Evolutionary conservation across 2,797 vertebrate species (phyloP).

Genomic region (Chlorospingus flavigularis): DNA sequence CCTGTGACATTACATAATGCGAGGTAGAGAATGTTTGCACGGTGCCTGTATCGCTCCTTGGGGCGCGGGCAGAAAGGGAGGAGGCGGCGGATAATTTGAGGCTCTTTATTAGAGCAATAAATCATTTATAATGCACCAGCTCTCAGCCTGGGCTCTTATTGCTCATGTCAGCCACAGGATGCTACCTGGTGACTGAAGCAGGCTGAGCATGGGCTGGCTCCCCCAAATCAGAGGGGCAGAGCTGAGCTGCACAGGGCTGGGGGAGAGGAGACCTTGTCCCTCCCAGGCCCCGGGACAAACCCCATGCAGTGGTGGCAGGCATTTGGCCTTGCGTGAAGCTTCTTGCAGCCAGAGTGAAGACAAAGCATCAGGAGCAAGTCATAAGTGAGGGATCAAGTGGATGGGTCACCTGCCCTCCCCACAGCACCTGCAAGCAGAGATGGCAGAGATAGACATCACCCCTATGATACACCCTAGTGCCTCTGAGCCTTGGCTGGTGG

Average conservation of each 20-base stretch:
- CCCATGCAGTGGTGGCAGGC: background rate
- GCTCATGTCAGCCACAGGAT: slow-evolving; percentile 33
- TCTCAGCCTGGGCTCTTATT: slow-evolving; percentile 51
- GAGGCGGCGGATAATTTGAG: slow-evolving; percentile 63
- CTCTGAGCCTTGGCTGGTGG: background rate
- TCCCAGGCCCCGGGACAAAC: background rate
- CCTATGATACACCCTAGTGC: background rate
- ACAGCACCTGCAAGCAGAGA: background rate
- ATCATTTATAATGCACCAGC: slow-evolving; percentile 68
- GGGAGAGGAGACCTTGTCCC: background rate
- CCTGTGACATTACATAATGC: slow-evolving; percentile 65
- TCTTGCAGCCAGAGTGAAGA: background rate
- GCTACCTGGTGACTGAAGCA: background rate
- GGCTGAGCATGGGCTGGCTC: background rate
- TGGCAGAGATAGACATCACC: background rate
- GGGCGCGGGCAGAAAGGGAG: slow-evolving; percentile 57
- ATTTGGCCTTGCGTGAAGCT: background rate
- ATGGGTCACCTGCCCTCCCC: background rate
- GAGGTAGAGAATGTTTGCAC: slow-evolving; percentile 70
- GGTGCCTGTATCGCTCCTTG: slow-evolving; percentile 65
- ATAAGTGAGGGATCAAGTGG: background rate
- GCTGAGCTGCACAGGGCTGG: accelerated
- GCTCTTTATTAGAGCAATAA: slow-evolving; percentile 74
- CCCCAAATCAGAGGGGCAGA: background rate
- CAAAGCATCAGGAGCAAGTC: background rate